Base-by-base conservation (phyloP, 1,140 invertebrate species). In the Ceratosolen solmsi region DNA sequence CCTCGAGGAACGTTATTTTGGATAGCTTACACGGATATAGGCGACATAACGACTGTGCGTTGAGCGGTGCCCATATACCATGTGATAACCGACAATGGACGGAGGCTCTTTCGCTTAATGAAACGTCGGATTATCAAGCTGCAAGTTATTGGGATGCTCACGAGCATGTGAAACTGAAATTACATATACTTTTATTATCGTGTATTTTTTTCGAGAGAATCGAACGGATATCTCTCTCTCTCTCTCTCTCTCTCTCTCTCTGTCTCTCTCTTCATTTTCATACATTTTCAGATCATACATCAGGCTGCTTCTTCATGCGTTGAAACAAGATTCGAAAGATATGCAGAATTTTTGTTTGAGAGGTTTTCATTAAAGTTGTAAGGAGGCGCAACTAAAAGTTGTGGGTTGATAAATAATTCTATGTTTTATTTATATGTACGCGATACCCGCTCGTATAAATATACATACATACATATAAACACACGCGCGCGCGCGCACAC, bases 1-100 rank as follows among this genome's bases (percentile, higher is more conserved):
- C 65, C 49, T 71, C 60, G 41, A 56, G 58, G 60, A 33, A 72
- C 65, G 72, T 82, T 82, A 74, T 77, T 82, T 77, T 82, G 51
- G 80, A 77, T 27, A 81, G 27, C 15, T 11, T 17, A 8, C 17
- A 33, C 1, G 15, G 38, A 38, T 68, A 20, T 25, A 38, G 0
- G 9, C n/a, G 72, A 81, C 75, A 56, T 73, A 74, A 74, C 46
- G 70, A 80, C 15, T 58, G 58, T 63, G 54, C 79, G 68, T 72
- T 38, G 60, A 27, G 17, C 33, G 30, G 0, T 70, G n/a, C 20
- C 15, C 9, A 75, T 75, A 72, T 58, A 71, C 30, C 20, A 22
- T 1, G 56, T n/a, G 72, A 68, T 25, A 46, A 30, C 38, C 33
- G 74, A 72, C 63, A 77, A 77, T 77, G 27, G 60, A 51, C 9